Base-by-base conservation (phyloP, 2,113 vertebrate genomes). In the Lepisosteus osseus region DNA sequence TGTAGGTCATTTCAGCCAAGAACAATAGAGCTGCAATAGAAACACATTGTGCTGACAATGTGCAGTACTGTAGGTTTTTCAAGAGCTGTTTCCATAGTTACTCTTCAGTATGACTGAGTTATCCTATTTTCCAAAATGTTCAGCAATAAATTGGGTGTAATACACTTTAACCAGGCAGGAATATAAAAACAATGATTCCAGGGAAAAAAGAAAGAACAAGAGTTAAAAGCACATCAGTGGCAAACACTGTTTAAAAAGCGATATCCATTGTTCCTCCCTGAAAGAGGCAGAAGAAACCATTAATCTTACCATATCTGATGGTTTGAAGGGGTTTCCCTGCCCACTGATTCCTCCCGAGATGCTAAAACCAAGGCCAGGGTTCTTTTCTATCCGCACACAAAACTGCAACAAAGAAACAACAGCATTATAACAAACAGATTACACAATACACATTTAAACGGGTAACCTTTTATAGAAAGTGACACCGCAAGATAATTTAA, bases 321-420 rank as follows among this genome's bases (percentile, higher is more conserved):
- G 97, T 91, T 99, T 99, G 93, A 99, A 99, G 71, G 97, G 97
- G 88, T 99, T 99, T 82, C 97, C 97, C 92, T 99, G 97, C 80
- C 97, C 97, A 54, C 97, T 98, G 87, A 99, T 95, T 88, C 97
- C 97, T 82, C 97, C 97, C 85, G 96, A 98, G 94, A 99, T 99
- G 78, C 97, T 99, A 86, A 99, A 99, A 67, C 97, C 97, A 65
- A 99, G 95, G 79, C 97, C 97, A 55, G 97, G 97, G 77, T 98
- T 99, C 93, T 99, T 99, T 91, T 99, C 97, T 94, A 99, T 97
- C 86, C 97, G 93, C 82, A 99, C 95, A 92, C 97, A 99, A 84
- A 99, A 90, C 97, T 99, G 75, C 73, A 66, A 78, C 15, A 76
- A 17, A 68, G 74, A 17, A 13, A 14, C 57, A 11, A 59, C n/a